phyloP scores from a whole-genome alignment of 2,888 invertebrate species.

The Lasioglossum malachurum region DNA sequence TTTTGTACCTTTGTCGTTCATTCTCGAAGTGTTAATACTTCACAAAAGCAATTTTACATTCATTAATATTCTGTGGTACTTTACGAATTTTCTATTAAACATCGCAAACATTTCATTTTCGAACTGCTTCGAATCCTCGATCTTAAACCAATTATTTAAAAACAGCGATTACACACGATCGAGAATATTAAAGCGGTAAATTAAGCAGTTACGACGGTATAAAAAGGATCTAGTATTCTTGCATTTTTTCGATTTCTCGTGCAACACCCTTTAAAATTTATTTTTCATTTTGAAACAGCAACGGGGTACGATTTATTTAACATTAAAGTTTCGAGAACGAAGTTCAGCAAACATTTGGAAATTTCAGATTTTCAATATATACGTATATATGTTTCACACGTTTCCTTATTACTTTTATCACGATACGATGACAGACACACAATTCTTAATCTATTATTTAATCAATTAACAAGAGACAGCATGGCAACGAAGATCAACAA shows the following conservation, averaged over 20 bases:
- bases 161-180: neutral
- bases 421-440: slow-evolving; percentile 2
- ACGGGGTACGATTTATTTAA: neutral
- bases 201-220: slow-evolving; percentile 4
- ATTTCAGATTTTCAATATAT: slow-evolving; percentile 16
- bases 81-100: slow-evolving; percentile 8
- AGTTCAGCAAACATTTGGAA: neutral
- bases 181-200: neutral
- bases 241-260: slow-evolving; percentile 28
- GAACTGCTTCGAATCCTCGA: slow-evolving; percentile 3
- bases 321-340: neutral
- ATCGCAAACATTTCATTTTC: slow-evolving; percentile 8
- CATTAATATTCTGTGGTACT: no score
- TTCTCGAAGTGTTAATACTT: slow-evolving; percentile 26
- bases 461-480: slow-evolving; percentile 24
- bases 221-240: slow-evolving; percentile 8
- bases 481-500: slow-evolving; percentile 32
- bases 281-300: slow-evolving; percentile 15
- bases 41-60: slow-evolving; percentile 8
- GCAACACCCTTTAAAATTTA: slow-evolving; percentile 4
- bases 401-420: slow-evolving; percentile 15
- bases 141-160: neutral
- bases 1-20: slow-evolving; percentile 17
- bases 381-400: slow-evolving; percentile 6
- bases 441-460: slow-evolving; percentile 28